Percentiles rank a stretch among this genome's conserved stretches.
Conservation (phyloP, 2,888 invertebrate genomes). For the Rosalia funebris region DNA sequence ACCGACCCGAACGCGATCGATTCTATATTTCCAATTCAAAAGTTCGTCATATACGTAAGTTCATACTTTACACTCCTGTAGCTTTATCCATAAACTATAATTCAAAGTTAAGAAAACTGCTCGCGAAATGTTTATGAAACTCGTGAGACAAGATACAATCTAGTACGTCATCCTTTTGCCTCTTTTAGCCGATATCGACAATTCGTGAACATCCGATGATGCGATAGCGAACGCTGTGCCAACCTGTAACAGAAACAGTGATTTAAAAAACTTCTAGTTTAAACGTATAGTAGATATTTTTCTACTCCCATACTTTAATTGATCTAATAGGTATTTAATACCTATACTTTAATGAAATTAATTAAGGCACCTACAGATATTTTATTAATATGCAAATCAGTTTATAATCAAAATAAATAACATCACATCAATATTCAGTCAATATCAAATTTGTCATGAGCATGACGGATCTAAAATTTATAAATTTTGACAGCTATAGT, state of each 20-base stretch:
- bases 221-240: conserved; percentile 35
- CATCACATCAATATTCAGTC: too few species aligned
- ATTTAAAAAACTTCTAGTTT: neutral
- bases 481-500: too few species aligned
- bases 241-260: conserved; percentile 44
- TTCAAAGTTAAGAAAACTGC: conserved; percentile 18
- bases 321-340: too few species aligned
- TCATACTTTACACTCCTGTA: conserved; percentile 4
- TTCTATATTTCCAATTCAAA: neutral
- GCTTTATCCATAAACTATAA: conserved; percentile 20
- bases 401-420: too few species aligned
- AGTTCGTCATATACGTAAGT: neutral
- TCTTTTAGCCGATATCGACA: conserved; percentile 39
- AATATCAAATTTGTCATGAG: too few species aligned
- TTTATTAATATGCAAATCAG: too few species aligned
- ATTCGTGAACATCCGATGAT: conserved; percentile 42
- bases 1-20: conserved; percentile 35
- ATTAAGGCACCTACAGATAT: too few species aligned
- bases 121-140: conserved; percentile 40
- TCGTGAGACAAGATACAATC: conserved; percentile 43
- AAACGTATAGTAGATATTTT: too few species aligned
- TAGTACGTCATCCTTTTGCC: conserved; percentile 43
- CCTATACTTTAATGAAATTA: too few species aligned
- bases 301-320: too few species aligned
- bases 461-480: too few species aligned